phyloP scores from a whole-genome alignment of 1,140 invertebrate genomes.

The Caenorhabditis remanei region DNA sequence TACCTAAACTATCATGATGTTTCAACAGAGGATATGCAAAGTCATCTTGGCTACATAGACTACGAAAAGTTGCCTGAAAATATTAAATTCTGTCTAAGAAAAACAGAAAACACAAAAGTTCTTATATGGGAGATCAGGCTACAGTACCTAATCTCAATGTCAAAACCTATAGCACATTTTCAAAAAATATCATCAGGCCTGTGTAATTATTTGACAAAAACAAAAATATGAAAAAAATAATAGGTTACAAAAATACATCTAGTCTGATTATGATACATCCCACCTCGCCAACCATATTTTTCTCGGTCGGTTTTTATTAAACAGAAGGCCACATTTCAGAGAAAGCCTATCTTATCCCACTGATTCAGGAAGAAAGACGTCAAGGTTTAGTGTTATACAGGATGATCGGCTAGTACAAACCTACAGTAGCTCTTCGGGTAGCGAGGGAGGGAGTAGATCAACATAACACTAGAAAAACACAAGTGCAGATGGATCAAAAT shows the following conservation, averaged over 20 bases:
- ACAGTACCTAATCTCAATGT: background rate
- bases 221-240: background rate
- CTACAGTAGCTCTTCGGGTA: background rate
- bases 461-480: background rate
- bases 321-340: background rate
- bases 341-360: background rate
- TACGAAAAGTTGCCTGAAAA: too few relatives aligned
- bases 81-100: too few relatives aligned
- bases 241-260: slow-evolving; percentile 38
- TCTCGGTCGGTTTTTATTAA: background rate
- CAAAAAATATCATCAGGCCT: background rate
- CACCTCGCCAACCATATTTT: background rate
- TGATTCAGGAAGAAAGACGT: background rate
- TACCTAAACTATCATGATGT: too few relatives aligned
- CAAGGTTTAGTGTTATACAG: background rate
- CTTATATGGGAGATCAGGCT: background rate
- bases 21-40: too few relatives aligned
- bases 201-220: background rate
- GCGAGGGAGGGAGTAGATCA: background rate
- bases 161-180: background rate
- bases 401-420: background rate
- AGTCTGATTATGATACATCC: slow-evolving; percentile 34
- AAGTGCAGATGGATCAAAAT: slow-evolving; percentile 43
- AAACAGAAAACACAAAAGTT: background rate
- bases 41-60: too few relatives aligned